A percentile compares a stretch with the other conserved stretches of the same genome.
These are phyloP conservation scores for Porites lutea DNA, from an alignment of 64 coral and sea anemone genomes.

Conservation along the genomic window DNA sequence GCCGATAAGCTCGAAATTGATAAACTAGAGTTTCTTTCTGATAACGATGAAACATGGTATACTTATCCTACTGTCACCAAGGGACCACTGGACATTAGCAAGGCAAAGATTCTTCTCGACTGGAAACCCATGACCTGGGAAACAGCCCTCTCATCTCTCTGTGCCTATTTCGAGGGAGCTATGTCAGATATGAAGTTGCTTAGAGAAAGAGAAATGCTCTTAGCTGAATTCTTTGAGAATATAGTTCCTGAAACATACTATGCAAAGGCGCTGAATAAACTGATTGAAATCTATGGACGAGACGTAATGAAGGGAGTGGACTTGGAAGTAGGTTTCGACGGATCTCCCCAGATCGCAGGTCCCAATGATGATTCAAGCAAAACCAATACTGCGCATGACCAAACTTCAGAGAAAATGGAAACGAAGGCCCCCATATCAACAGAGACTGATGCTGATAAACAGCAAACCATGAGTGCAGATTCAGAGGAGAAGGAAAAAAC, in stretches of 20 bases:
- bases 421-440: background rate
- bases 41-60: conserved; percentile 91
- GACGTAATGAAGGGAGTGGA: conserved; percentile 86
- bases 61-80: conserved; percentile 87
- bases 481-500: background rate
- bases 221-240: conserved; percentile 89
- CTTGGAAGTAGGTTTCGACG: conserved; percentile 76
- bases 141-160: conserved; percentile 46
- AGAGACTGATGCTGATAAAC: background rate
- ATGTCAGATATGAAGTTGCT: conserved; percentile 81
- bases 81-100: conserved; percentile 84
- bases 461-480: background rate
- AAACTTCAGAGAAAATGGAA: background rate
- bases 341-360: conserved; percentile 74
- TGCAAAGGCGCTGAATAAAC: conserved; percentile 48
- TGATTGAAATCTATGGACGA: conserved; percentile 79
- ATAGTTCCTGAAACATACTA: conserved; percentile 84
- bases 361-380: background rate
- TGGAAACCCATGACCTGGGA: conserved; percentile 93
- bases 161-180: conserved; percentile 77
- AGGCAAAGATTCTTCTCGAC: conserved; percentile 71
- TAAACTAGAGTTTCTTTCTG: conserved; percentile 70
- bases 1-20: conserved; percentile 64
- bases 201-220: conserved; percentile 88
- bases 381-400: conserved; percentile 21